Base-by-base conservation (phyloP, 1,140 invertebrate species). In the Leptinotarsa texana region DNA sequence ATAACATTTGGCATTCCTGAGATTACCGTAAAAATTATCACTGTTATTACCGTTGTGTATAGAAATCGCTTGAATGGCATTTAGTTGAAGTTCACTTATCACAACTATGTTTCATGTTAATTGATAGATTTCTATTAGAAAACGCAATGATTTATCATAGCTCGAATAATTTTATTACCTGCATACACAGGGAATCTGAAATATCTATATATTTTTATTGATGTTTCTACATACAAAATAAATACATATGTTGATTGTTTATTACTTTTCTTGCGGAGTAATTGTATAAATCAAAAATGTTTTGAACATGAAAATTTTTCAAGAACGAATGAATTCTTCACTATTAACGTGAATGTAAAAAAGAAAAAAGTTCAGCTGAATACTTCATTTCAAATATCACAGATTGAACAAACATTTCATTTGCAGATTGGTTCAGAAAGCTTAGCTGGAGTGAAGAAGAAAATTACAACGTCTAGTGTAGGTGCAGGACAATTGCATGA, bases 111-210 rank as follows among this genome's bases (percentile, higher is more conserved):
- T 57, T 57, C 13, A 57, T 57, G 15, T n/a, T 18, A 57, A 57
- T 57, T 57, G 51, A 57, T 57, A 57, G 51, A 57, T 57, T 57
- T 57, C 51, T 57, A 57, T 57, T 57, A 57, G 51, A 57, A 57
- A 57, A 57, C 51, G 51, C 51, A 57, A 57, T 57, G n/a, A 57
- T 57, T 57, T 15, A 57, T 57, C 51, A 57, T 57, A 57, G n/a
- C 33, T 11, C 2, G 6, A 57, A 17, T 57, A 57, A 57, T 57
- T 18, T 15, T 17, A 57, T 57, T 57, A 57, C 51, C 51, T 57
- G 51, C 17, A 57, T 57, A 57, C 51, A 57, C 4, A 1, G 51
- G 51, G 33, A 42, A 1, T 42, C 8, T 11, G 8, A 42, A 42
- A 42, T 42, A 42, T 42, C 33, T 42, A 0, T 42, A 42, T 42